Base-by-base conservation (phyloP, 2,113 vertebrate genomes). In the Callocephalon fimbriatum region DNA sequence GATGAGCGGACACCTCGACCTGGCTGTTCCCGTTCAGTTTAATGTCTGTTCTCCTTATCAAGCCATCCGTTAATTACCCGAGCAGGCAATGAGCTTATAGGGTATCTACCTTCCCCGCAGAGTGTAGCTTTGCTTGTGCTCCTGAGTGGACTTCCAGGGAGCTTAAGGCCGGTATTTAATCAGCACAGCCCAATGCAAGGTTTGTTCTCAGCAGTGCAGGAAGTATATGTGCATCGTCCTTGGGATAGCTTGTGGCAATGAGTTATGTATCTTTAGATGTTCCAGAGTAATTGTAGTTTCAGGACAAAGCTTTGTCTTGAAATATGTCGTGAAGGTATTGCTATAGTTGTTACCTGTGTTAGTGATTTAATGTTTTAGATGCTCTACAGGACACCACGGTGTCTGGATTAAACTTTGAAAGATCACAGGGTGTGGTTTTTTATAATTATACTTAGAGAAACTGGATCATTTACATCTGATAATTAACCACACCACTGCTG, bases 31-130 rank as follows among this genome's bases (percentile, higher is more conserved):
- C 3, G 0, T 7, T 15, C 16, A 1, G 15, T 6, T 37, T 10
- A 4, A 9, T 12, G 4, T 9, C 32, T 2, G n/a, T 26, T 4
- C 10, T 21, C 32, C 21, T 19, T 47, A 27, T 13, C 16, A 10
- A 3, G 10, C 23, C 4, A 0, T 1, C 68, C 45, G 0, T 47
- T 26, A 61, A 17, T 42, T 32, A 5, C 18, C 31, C 22, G 19
- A 7, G 38, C 4, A 10, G 56, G 2, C 23, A 0, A 0, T 11
- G 71, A 12, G 6, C 26, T 56, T 12, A 10, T 44, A 3, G 54
- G 9, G 56, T 1, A 1, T 1, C 6, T 1, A 1, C 1, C 5
- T 44, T 25, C 32, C 35, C 6, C 5, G 0, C 0, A 8, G 70
- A 0, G 6, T 3, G 25, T 2, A 5, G 23, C 42, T 22, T 15